Evolutionary conservation across 1,140 invertebrate genomes (phyloP), one percentile per base, ranked within the genome.

Genomic region (Condylostylus longicornis): DNA sequence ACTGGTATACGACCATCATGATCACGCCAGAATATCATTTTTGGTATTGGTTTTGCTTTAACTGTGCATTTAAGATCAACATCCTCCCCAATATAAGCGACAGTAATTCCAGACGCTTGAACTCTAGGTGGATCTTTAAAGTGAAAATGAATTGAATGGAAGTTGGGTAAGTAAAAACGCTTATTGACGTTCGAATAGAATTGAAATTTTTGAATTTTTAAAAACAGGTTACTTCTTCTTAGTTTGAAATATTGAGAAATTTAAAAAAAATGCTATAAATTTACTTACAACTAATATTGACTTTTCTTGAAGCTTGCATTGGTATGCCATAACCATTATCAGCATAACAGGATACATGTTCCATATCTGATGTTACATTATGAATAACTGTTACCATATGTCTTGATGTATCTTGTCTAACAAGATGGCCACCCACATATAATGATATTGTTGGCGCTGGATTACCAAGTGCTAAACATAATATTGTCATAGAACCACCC

Each of bases 311-410:
- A 5, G 80, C 74, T 56, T 85, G 79, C 74, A 82, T 83, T 5
- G 82, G 80, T 2, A 78, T 79, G 1, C 82, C 82, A 50, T 81
- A 82, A 4, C 82, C 81, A 53, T 86, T 86, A 61, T 85, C 81
- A 1, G 80, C 82, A 54, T 82, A 83, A 58, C 82, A 86, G 1
- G 79, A 79, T 28, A 85, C 78, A 46, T 81, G 72, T 50, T 82
- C 75, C 76, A 86, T 83, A 53, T 84, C 79, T 5, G 76, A 62
- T 0, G 77, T 81, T 2, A 86, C 77, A 54, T 84, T 83, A 45
- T 81, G 72, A 30, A 86, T 75, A 9, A 79, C 75, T 0, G 79
- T 80, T 9, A 84, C 80, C 73, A 86, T 79, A 55, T 83, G 80
- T 2, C 80, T 65, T 0, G 79, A 82, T 15, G 71, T 74, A 40